These are phyloP conservation scores for Smutsia gigantea DNA, from an alignment of 2,797 vertebrate species.

Conservation along the genomic window DNA sequence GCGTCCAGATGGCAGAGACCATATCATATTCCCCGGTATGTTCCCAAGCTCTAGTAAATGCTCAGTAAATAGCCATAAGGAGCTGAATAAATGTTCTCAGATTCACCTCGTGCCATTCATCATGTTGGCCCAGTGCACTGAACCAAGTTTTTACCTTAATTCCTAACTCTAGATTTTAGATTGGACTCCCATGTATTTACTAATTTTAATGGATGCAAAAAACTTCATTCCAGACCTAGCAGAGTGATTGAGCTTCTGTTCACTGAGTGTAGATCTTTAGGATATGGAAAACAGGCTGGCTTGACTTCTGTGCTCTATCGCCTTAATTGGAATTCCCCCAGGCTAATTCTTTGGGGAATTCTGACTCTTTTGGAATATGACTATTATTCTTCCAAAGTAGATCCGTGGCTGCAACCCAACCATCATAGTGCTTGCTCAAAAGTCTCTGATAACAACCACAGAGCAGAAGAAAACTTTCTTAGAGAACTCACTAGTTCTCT, in stretches of 20 bases:
- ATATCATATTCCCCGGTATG: background rate
- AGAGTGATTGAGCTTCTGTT: background rate
- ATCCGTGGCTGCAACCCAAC: background rate
- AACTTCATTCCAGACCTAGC: background rate
- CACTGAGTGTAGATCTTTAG: background rate
- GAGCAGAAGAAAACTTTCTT: background rate
- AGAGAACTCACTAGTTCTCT: background rate
- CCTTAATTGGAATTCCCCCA: slow-evolving; percentile 26
- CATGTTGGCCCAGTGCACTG: background rate
- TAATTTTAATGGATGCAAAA: background rate
- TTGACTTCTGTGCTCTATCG: background rate
- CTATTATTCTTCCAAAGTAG: background rate
- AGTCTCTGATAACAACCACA: background rate
- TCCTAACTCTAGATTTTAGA: background rate
- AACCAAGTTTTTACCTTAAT: background rate
- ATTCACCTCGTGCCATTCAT: background rate
- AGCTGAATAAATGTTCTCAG: background rate
- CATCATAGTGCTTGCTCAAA: background rate
- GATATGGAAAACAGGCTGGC: background rate
- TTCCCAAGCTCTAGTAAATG: background rate
- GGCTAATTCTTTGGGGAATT: background rate
- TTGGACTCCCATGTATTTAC: background rate
- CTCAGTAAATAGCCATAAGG: background rate
- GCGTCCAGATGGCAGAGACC: background rate
- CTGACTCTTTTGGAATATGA: background rate